A percentile compares a stretch with the other conserved stretches of the same genome.
These are phyloP conservation scores for Pelochelys cantorii DNA, from an alignment of 2,797 vertebrate genomes.

Conservation along the genomic window DNA sequence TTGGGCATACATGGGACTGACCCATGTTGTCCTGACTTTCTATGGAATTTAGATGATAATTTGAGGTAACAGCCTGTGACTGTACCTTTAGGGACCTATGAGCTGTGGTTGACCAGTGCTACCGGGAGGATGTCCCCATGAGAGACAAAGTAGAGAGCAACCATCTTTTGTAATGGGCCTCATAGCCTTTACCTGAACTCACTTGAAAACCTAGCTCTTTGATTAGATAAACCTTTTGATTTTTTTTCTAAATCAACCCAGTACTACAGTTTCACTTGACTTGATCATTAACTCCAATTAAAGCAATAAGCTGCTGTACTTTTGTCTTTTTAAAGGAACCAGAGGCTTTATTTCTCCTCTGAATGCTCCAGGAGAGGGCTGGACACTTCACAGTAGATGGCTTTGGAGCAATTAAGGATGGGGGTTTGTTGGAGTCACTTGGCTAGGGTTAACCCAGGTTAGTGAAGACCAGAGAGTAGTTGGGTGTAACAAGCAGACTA, in stretches of 20 bases:
- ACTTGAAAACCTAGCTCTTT: too few species aligned
- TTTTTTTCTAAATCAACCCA: too few species aligned
- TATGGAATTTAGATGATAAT: background rate
- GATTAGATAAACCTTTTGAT: too few species aligned
- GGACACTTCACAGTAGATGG: background rate
- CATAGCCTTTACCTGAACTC: too few species aligned
- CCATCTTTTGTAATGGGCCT: too few species aligned
- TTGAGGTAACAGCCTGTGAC: background rate
- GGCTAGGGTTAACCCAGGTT: background rate
- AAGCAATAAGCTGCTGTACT: too few species aligned
- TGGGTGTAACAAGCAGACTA: background rate
- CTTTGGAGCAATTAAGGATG: background rate
- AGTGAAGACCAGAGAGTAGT: background rate
- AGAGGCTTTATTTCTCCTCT: background rate
- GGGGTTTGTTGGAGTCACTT: background rate
- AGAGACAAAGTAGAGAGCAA: background rate
- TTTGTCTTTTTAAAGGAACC: too few species aligned
- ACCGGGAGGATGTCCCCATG: background rate
- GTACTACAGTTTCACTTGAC: too few species aligned
- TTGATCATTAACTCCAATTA: too few species aligned
- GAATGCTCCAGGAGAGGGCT: background rate
- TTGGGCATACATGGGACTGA: background rate
- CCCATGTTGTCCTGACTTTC: background rate
- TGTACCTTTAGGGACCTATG: background rate
- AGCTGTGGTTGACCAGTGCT: background rate